phyloP scores from a whole-genome alignment of 1,140 invertebrate genomes.

The Eubasilissa regina region DNA sequence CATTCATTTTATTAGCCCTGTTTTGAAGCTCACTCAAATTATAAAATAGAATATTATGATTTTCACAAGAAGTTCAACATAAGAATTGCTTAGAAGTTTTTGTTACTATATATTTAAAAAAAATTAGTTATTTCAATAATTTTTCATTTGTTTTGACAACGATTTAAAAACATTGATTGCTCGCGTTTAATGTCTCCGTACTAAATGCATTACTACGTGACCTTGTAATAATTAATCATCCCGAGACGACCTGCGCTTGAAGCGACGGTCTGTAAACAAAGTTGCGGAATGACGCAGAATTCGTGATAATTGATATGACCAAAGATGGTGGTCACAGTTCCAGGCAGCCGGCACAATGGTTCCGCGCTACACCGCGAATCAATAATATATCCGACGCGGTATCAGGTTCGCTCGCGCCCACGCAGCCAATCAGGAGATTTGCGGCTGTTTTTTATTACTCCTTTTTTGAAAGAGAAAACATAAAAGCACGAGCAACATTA shows the following conservation, averaged over 20 bases:
- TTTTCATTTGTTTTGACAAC: background rate
- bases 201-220: background rate
- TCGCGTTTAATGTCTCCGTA: background rate
- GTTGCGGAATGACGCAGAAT: conserved; percentile 31
- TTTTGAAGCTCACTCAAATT: background rate
- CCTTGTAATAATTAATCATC: background rate
- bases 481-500: background rate
- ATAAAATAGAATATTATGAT: background rate
- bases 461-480: conserved; percentile 36
- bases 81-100: background rate
- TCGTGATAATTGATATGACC: conserved; percentile 47
- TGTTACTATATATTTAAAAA: background rate
- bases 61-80: background rate
- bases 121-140: background rate
- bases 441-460: conserved; percentile 46
- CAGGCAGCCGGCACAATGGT: conserved; percentile 44
- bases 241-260: background rate
- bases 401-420: conserved; percentile 51
- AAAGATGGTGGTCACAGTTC: conserved; percentile 40
- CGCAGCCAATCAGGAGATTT: conserved; percentile 51
- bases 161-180: background rate
- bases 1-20: too few relatives aligned
- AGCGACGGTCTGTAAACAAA: background rate
- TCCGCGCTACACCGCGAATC: conserved; percentile 44
- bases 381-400: conserved; percentile 52